Percentiles rank a stretch among this genome's conserved stretches.
Evolutionary conservation across 2,888 invertebrate genomes (phyloP).

Genomic region (Rugalucina vietnamica): DNA sequence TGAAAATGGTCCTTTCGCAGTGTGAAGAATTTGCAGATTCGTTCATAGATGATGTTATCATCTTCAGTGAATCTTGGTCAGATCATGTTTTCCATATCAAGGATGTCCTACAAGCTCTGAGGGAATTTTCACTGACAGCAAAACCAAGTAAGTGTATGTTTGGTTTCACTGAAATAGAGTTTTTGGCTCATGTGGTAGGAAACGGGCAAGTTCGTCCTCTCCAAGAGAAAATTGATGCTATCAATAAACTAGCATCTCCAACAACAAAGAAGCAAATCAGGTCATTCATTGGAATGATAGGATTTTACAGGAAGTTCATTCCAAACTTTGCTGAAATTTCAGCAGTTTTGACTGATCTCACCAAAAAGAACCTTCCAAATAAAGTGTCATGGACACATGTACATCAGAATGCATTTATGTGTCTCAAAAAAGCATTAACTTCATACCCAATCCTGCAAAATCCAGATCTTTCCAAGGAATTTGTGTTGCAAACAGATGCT

Average conservation of each 20-base stretch:
- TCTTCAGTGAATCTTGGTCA: conserved; percentile 4
- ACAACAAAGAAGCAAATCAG: conserved; percentile 25
- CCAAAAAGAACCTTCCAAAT: conserved; percentile 24
- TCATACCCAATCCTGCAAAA: background rate
- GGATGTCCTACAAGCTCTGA: background rate
- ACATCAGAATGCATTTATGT: conserved; percentile 31
- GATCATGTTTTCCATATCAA: background rate
- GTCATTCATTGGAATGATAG: conserved; percentile 39
- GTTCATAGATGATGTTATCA: conserved; percentile 1
- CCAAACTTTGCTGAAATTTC: conserved; percentile 42
- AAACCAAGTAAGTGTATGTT: conserved; percentile 35
- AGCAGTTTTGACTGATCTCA: conserved; percentile 42
- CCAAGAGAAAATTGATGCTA: conserved; percentile 24
- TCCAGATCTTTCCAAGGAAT: conserved; percentile 5
- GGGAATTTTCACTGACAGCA: conserved; percentile 12
- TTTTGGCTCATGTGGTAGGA: conserved; percentile 30
- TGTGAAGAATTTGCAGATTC: background rate
- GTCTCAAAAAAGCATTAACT: background rate
- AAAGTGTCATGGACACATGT: conserved; percentile 25
- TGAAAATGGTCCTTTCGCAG: background rate
- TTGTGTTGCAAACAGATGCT: conserved; percentile 5
- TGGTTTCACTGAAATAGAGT: conserved; percentile 28
- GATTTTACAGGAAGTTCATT: conserved; percentile 47
- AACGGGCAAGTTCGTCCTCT: conserved; percentile 15
- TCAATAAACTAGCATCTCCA: conserved; percentile 18